Base-by-base conservation (phyloP, 2,113 vertebrate genomes). In the Odontophorus gujanensis region DNA sequence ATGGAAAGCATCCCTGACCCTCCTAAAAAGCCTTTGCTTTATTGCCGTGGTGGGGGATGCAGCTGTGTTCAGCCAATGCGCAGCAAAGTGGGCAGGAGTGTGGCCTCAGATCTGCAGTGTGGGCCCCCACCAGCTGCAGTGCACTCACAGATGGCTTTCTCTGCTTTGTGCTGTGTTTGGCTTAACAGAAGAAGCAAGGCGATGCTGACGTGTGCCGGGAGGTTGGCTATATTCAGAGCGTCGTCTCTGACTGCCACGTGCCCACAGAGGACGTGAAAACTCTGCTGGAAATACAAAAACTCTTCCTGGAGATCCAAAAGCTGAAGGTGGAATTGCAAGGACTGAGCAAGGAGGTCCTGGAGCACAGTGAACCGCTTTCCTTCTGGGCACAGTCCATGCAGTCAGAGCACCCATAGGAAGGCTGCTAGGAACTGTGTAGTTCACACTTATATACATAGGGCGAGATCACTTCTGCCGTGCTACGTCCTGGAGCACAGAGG, bases 261-360 rank as follows among this genome's bases (percentile, higher is more conserved):
- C 90, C 72, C 3, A 3, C 68, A 20, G 92, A 85, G 57, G 92
- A 97, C n/a, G 6, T 96, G 38, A 97, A 95, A 92, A 66, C 57
- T 62, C 95, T 83, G 47, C 85, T 98, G 92, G 96, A 98, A 89
- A 57, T 91, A 22, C 89, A 95, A 77, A 98, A 97, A 74, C 82
- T 88, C 9, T 42, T 92, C 22, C 58, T 97, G 91, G 73, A 97
- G 89, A 62, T 81, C 55, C 86, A 95, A 77, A 92, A 93, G 9
- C 83, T 95, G 1, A 12, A 75, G 55, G 1, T 30, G 63, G 93
- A 97, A 65, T 28, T 71, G 4, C 66, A 71, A 81, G 34, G 57
- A 9, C 63, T 66, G 62, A 42, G 26, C 0, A 0, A 50, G 38
- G 13, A 22, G 43, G 4, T 34, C 48, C 45, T 28, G 40, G 25